Conservation (phyloP, 2,113 vertebrate species). For the Pachypanchax playfairii region DNA sequence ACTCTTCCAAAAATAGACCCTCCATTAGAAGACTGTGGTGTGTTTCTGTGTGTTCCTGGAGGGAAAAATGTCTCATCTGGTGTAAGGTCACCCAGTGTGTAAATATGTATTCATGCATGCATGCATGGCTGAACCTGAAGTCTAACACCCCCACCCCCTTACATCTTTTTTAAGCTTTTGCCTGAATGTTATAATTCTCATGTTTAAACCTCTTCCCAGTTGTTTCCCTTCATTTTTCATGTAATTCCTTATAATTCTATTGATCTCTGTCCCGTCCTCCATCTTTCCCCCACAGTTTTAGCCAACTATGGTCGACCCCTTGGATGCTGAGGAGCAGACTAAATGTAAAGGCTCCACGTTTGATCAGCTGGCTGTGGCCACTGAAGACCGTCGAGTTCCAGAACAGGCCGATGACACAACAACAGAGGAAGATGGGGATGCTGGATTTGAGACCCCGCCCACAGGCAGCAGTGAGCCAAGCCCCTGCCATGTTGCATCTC, state of each 20-base stretch:
- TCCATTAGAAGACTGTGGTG: slow-evolving; percentile 50
- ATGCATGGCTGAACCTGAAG: slow-evolving; percentile 47
- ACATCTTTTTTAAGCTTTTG: slow-evolving; percentile 51
- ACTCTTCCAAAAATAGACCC: slow-evolving; percentile 67
- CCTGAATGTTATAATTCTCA: slow-evolving; percentile 55
- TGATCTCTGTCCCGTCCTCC: background rate
- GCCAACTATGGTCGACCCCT: slow-evolving; percentile 82
- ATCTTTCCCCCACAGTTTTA: slow-evolving; percentile 28
- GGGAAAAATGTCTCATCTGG: slow-evolving; percentile 63
- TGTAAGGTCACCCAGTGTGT: slow-evolving; percentile 49
- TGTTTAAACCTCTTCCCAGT: slow-evolving; percentile 51
- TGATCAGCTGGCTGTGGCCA: slow-evolving; percentile 55
- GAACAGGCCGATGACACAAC: slow-evolving; percentile 60
- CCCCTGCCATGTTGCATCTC: slow-evolving; percentile 45
- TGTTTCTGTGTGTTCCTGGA: slow-evolving; percentile 57
- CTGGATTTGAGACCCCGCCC: slow-evolving; percentile 64
- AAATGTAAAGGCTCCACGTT: slow-evolving; percentile 69
- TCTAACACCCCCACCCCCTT: slow-evolving; percentile 56
- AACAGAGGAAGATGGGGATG: slow-evolving; percentile 64
- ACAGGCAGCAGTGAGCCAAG: slow-evolving; percentile 63
- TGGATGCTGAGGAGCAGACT: slow-evolving; percentile 78
- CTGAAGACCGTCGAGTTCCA: slow-evolving; percentile 62
- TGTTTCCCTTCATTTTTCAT: slow-evolving; percentile 10
- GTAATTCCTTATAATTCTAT: background rate
- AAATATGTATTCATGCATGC: slow-evolving; percentile 68